These are phyloP conservation scores for Tetranychus piercei DNA, from an alignment of 2,888 invertebrate genomes.

Conservation along the genomic window DNA sequence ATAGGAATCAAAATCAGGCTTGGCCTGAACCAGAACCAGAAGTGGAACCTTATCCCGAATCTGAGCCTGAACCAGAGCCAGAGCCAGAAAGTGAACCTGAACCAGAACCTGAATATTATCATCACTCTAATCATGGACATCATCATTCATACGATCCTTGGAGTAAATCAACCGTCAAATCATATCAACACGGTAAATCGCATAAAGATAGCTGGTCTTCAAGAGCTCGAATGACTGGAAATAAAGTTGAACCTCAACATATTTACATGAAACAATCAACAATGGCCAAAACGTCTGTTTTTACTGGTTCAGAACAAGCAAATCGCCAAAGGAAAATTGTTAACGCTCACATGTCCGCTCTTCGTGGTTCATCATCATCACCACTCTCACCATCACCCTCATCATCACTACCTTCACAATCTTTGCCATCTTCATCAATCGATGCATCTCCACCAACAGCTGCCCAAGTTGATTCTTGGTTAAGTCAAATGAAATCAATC, in stretches of 20 bases:
- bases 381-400: background rate
- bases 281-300: background rate
- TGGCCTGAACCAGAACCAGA: background rate
- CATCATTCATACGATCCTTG: conserved; percentile 30
- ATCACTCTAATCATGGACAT: conserved; percentile 22
- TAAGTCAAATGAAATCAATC: conserved; percentile 35
- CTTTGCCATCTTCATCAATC: background rate
- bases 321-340: background rate
- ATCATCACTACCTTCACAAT: background rate
- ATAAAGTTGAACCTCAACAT: background rate
- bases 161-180: conserved; percentile 28
- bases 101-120: conserved; percentile 34
- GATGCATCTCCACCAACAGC: background rate
- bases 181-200: background rate
- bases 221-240: background rate
- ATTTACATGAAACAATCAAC: background rate
- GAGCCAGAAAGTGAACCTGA: conserved; percentile 33
- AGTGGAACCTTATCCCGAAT: conserved; percentile 13
- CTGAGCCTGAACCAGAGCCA: conserved; percentile 15
- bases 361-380: background rate
- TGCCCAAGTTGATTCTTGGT: conserved; percentile 34
- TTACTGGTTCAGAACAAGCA: background rate
- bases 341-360: background rate
- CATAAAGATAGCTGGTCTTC: background rate
- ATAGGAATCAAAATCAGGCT: background rate